Conservation (phyloP, 2,888 invertebrate genomes). For the Merodon equestris region DNA sequence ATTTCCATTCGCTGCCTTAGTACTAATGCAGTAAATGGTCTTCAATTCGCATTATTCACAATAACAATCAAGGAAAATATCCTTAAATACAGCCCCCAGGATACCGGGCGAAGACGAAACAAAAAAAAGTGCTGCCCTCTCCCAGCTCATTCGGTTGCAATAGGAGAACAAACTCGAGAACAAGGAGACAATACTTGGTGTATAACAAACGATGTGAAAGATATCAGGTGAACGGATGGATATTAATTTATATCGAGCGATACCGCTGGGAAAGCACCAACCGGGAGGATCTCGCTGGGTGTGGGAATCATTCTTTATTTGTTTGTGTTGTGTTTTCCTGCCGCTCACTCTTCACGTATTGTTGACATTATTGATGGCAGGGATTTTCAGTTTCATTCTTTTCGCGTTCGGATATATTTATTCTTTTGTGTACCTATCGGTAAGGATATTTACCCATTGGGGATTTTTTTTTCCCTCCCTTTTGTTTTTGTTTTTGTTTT, state of each 20-base stretch:
- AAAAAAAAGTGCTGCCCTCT: conserved; percentile 1
- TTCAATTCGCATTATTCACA: conserved; percentile 48
- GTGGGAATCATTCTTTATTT: conserved; percentile 16
- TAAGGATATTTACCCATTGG: conserved; percentile 46
- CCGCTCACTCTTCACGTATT: conserved; percentile 38
- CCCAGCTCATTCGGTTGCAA: conserved; percentile 55
- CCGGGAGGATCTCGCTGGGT: conserved; percentile 9
- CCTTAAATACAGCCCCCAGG: conserved; percentile 44
- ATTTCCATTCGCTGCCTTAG: conserved; percentile 22
- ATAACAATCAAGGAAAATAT: conserved; percentile 54
- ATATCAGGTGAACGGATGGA: conserved; percentile 66
- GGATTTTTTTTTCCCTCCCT: too few relatives aligned
- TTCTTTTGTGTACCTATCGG: conserved; percentile 23
- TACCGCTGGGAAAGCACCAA: conserved; percentile 14
- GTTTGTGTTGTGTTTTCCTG: conserved; percentile 17
- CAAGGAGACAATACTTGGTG: conserved; percentile 20
- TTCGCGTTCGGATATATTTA: conserved; percentile 46
- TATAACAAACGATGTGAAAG: conserved; percentile 65
- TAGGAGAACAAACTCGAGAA: conserved; percentile 21
- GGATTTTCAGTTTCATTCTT: conserved; percentile 37
- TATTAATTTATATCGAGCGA: conserved; percentile 65
- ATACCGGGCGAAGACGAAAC: conserved; percentile 9
- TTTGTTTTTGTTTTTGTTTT: too few relatives aligned
- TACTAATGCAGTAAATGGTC: conserved; percentile 32
- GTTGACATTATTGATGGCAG: conserved; percentile 66